Conservation (phyloP, 2,797 vertebrate genomes). For the Anguilla pacifica region DNA sequence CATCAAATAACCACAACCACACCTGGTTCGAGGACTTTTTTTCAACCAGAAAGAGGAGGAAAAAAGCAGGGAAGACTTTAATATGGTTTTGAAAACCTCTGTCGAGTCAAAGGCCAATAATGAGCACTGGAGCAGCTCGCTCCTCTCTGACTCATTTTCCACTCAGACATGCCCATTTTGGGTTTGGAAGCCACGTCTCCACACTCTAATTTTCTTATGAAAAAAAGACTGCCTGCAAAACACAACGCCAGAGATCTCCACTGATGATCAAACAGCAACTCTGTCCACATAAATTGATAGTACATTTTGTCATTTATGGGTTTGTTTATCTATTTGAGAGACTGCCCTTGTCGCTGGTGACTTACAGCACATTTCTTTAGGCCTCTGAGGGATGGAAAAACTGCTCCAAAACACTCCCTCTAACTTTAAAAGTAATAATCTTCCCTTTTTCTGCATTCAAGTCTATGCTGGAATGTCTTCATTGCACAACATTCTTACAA, state of each 20-base stretch:
- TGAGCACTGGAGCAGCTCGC: conserved; percentile 30
- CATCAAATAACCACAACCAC: conserved; percentile 24
- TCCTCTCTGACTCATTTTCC: conserved; percentile 41
- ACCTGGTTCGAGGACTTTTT: conserved; percentile 22
- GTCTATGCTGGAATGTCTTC: background rate
- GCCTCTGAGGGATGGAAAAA: background rate
- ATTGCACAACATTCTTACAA: background rate
- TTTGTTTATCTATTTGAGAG: background rate
- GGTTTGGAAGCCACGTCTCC: conserved; percentile 22
- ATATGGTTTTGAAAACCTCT: conserved; percentile 13
- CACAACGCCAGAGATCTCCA: background rate
- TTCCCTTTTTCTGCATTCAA: background rate
- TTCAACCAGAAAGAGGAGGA: background rate
- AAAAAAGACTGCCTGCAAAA: background rate
- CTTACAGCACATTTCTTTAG: background rate
- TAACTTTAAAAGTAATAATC: conserved; percentile 7
- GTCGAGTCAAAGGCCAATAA: conserved; percentile 27
- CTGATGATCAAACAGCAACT: conserved; percentile 16
- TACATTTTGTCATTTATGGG: background rate
- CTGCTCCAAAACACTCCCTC: background rate
- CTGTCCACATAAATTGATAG: conserved; percentile 2
- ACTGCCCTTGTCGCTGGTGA: background rate
- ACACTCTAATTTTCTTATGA: conserved; percentile 2
- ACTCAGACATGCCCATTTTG: conserved; percentile 36
- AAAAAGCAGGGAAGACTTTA: conserved; percentile 14